These are phyloP conservation scores for Ectobius pallidus DNA, from an alignment of 2,888 invertebrate genomes.

Conservation along the genomic window DNA sequence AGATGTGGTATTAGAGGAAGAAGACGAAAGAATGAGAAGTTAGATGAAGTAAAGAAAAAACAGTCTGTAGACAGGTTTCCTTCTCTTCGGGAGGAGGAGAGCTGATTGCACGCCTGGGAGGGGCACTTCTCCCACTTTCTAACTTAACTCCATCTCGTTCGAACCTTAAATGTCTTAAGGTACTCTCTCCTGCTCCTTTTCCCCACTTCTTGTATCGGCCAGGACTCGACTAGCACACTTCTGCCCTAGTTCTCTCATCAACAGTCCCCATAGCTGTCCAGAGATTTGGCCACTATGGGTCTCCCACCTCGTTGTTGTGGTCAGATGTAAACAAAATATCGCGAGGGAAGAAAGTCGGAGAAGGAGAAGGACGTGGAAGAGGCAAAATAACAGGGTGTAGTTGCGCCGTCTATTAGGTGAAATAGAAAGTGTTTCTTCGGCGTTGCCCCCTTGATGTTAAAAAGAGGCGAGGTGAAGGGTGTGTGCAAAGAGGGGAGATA, in stretches of 20 bases:
- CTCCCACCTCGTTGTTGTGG: not conserved
- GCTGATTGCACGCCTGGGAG: slow-evolving; percentile 7
- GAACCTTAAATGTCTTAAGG: too few species aligned
- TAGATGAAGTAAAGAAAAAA: too few species aligned
- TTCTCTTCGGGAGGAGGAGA: too few species aligned
- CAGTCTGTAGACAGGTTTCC: not conserved
- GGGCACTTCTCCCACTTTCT: slow-evolving; percentile 15
- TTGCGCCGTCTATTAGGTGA: too few species aligned
- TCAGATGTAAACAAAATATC: slow-evolving; percentile 12
- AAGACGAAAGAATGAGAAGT: slow-evolving; percentile 9
- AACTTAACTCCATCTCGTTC: not conserved
- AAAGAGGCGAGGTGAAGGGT: not conserved
- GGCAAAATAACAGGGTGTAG: not conserved
- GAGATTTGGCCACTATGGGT: slow-evolving; percentile 11
- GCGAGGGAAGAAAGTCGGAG: too few species aligned
- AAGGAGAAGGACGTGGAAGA: too few species aligned
- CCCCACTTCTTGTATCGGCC: not conserved
- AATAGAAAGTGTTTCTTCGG: slow-evolving; percentile 32
- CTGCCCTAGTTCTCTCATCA: slow-evolving; percentile 14
- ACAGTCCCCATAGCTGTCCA: too few species aligned
- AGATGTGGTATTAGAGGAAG: not conserved
- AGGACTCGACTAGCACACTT: too few species aligned
- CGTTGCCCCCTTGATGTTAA: not conserved
- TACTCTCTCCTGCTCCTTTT: too few species aligned
- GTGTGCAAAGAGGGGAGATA: too few species aligned